A percentile compares a stretch with the other conserved stretches of the same genome.
These are phyloP conservation scores for Camptogramma bilineatum DNA, from an alignment of 2,888 invertebrate species.

Conservation along the genomic window DNA sequence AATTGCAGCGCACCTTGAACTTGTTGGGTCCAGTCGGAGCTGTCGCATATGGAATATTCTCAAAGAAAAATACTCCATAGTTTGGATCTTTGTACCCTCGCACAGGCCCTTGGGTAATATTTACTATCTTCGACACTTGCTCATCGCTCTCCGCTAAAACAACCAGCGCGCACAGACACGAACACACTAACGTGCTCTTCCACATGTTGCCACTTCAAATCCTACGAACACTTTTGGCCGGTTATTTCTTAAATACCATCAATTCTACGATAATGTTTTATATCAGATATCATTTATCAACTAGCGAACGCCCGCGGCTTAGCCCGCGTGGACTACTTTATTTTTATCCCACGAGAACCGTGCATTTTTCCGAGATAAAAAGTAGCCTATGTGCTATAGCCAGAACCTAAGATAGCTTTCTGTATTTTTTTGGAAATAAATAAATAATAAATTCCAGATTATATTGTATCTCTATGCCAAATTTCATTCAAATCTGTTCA, in stretches of 20 bases:
- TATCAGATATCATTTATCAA: too few relatives aligned
- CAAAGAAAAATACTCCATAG: conserved; percentile 45
- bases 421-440: too few relatives aligned
- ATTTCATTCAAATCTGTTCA: too few relatives aligned
- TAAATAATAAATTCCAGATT: too few relatives aligned
- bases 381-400: too few relatives aligned
- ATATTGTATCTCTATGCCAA: too few relatives aligned
- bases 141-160: conserved; percentile 17
- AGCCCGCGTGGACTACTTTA: too few relatives aligned
- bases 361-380: too few relatives aligned
- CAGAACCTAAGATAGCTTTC: too few relatives aligned
- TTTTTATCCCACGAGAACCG: too few relatives aligned
- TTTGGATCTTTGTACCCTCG: conserved; percentile 51
- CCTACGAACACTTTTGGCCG: background rate
- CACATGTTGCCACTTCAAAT: conserved; percentile 37
- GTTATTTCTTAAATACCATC: background rate
- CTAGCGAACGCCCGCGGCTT: too few relatives aligned
- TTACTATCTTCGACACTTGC: conserved; percentile 42
- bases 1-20: conserved; percentile 48
- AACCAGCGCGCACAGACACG: conserved; percentile 13
- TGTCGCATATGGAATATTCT: conserved; percentile 57
- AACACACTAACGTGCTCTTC: conserved; percentile 23
- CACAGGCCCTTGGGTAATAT: conserved; percentile 53
- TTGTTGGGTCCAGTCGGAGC: conserved; percentile 53
- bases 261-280: too few relatives aligned